Conservation (phyloP, 35 echinoderm and acorn worm genomes). For the Apostichopus parvimensis region DNA sequence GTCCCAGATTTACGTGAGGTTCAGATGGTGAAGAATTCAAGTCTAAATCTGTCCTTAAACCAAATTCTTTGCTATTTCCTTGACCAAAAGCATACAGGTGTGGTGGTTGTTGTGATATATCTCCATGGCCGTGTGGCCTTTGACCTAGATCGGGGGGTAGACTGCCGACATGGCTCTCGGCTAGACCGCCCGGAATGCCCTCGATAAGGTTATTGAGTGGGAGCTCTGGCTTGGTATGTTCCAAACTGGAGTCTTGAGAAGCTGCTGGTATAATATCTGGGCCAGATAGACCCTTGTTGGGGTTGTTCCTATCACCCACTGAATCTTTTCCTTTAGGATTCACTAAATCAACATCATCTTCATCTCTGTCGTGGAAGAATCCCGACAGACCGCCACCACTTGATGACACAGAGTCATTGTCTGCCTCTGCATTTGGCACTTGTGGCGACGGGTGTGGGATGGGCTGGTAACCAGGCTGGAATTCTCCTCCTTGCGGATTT, state of each 20-base stretch:
- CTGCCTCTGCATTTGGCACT: conserved; percentile 4
- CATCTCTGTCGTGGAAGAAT: conserved; percentile 66
- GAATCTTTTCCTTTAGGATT: conserved; percentile 59
- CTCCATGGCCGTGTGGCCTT: conserved; percentile 5
- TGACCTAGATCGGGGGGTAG: conserved; percentile 52
- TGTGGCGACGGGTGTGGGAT: not conserved
- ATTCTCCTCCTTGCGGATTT: not conserved
- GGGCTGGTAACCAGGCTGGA: conserved; percentile 1
- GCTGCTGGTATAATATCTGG: conserved; percentile 40
- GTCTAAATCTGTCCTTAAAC: conserved; percentile 29
- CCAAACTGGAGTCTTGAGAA: not conserved
- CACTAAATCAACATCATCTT: conserved; percentile 74
- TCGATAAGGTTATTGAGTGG: not conserved
- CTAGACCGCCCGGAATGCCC: not conserved
- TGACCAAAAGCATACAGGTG: not conserved
- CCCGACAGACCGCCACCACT: conserved; percentile 63
- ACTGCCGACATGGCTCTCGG: not conserved
- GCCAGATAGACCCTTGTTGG: conserved; percentile 14
- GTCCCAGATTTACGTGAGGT: not conserved
- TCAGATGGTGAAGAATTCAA: not conserved
- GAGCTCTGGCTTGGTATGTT: conserved; percentile 3
- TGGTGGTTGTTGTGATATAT: conserved; percentile 6
- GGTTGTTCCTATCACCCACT: conserved; percentile 27
- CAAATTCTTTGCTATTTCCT: not conserved
- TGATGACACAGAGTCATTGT: conserved; percentile 63